A percentile compares a stretch with the other conserved stretches of the same genome.
phyloP scores from a whole-genome alignment of 2,113 vertebrate species.

The Malurus alboscapulatus region DNA sequence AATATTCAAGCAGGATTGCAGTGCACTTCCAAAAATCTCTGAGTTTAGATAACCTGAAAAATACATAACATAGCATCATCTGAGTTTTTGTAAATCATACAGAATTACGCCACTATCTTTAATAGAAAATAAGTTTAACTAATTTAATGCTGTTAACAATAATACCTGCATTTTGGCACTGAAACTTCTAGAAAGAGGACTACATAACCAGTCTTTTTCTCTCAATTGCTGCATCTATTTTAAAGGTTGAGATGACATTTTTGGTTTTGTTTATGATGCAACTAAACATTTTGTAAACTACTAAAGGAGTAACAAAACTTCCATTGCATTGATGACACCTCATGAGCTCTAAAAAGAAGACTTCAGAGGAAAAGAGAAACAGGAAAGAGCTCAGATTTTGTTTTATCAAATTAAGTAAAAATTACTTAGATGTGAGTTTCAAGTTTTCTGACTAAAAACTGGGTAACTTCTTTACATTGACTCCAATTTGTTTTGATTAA shows the following conservation, averaged over 20 bases:
- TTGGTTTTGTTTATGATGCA: background rate
- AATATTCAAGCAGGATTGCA: background rate
- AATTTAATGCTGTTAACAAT: background rate
- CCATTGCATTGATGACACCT: background rate
- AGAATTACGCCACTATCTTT: background rate
- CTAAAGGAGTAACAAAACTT: background rate
- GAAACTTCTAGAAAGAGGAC: background rate
- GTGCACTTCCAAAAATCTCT: background rate
- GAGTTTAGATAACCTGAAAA: background rate
- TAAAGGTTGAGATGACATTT: background rate
- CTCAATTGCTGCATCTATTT: background rate
- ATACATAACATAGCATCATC: background rate
- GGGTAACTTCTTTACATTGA: background rate
- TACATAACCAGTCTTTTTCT: background rate
- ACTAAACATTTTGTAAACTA: background rate
- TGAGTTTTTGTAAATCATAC: background rate
- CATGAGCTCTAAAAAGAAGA: background rate
- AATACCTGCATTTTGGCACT: background rate
- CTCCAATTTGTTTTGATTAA: background rate
- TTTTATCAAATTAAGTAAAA: background rate
- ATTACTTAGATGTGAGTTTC: background rate
- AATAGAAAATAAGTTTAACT: background rate
- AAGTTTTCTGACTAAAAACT: background rate
- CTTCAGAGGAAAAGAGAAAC: background rate
- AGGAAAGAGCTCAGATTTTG: background rate